Base-by-base conservation (phyloP, 2,888 invertebrate genomes). In the Heliconius ismenius region DNA sequence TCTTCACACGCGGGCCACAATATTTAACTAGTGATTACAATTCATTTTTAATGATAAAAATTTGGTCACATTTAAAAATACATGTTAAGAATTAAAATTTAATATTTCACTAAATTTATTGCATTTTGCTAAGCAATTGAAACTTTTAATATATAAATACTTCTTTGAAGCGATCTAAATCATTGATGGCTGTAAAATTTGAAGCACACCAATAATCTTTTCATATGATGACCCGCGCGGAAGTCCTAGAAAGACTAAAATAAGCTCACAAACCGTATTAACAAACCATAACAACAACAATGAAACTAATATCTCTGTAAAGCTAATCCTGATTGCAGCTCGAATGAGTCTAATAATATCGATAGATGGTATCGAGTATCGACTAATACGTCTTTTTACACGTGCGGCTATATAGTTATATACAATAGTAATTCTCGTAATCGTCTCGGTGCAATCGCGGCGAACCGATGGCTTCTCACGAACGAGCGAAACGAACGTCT, bases 381-480 rank as follows among this genome's bases (percentile, higher is more conserved):
- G 87, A 89, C 87, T 89, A 89, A 83, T 88, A 83, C 84, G 85
- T 85, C 82, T 86, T 91, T 91, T 90, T 92, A 92, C 89, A 92
- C 90, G 91, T 91, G 92, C 91, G 93, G 92, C 92, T 93, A 32
- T 32, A 32, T 7, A 92, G 90, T 92, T 93, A 93, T 93, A 86
- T 93, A 93, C 92, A 93, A 91, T 89, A 85, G 86, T 86, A 89
- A 88, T 90, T 90, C 89, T 91, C 87, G 89, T 87, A 86, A 86
- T 89, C 91, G 91, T 91, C 89, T 89, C 92, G 90, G 87, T 91
- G 91, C 88, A 87, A 86, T 90, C 92, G 92, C 93, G 93, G 90
- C 91, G 93, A 92, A 92, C 93, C 92, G 93, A 93, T 91, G 92
- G 92, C 93, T 92, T 92, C 92, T 91, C 93, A 92, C 93, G 92